Percentiles rank a stretch among this genome's conserved stretches.
Evolutionary conservation across 2,888 invertebrate species (phyloP).

Genomic region (Polydesmus complanatus): DNA sequence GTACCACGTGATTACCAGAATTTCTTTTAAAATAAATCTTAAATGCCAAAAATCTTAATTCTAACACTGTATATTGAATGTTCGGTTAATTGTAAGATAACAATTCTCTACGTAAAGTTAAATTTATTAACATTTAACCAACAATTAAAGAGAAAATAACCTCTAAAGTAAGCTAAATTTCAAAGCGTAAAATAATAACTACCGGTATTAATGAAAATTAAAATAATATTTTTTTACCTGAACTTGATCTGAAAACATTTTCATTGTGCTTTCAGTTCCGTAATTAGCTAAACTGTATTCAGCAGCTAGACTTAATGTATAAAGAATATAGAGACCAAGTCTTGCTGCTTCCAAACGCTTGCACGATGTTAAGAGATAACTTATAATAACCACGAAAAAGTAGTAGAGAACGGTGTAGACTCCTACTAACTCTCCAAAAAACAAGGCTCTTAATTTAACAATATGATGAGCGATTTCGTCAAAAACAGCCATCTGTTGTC

Average conservation of each 20-base stretch:
- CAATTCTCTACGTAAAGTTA: too few relatives aligned
- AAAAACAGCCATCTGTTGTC: constrained; percentile 42
- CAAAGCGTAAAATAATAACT: too few relatives aligned
- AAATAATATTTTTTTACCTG: too few relatives aligned
- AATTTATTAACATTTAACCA: too few relatives aligned
- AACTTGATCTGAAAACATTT: neutral
- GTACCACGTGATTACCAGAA: too few relatives aligned
- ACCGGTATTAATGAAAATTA: too few relatives aligned
- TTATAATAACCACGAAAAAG: constrained; percentile 37
- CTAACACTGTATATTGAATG: too few relatives aligned
- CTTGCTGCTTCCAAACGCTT: constrained; percentile 42
- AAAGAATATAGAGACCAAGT: constrained; percentile 40
- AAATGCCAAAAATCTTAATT: too few relatives aligned
- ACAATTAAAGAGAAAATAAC: too few relatives aligned
- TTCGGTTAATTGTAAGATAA: too few relatives aligned
- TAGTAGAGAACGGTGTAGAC: constrained; percentile 49
- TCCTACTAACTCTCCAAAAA: constrained; percentile 49
- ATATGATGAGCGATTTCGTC: constrained; percentile 42
- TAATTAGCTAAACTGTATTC: constrained; percentile 30
- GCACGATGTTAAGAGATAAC: constrained; percentile 43
- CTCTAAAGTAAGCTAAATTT: too few relatives aligned
- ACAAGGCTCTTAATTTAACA: constrained; percentile 43
- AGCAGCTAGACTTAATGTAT: constrained; percentile 37
- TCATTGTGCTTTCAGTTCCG: constrained; percentile 1
- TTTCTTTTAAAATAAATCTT: too few relatives aligned